These are phyloP conservation scores for Eilema caniola DNA, from an alignment of 2,888 invertebrate species.

Conservation along the genomic window DNA sequence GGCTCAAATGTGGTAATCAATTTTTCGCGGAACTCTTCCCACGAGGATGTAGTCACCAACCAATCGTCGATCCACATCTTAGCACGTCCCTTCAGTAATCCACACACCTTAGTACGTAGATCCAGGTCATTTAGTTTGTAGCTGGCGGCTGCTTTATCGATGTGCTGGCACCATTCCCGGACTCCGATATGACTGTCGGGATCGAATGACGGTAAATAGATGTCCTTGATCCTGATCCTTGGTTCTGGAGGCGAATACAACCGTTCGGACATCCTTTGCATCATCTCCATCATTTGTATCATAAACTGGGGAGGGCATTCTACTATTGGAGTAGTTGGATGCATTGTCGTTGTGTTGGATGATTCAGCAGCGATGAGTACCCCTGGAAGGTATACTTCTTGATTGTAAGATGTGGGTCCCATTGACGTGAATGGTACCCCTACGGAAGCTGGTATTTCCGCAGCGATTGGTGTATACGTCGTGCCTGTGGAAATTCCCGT, in stretches of 20 bases:
- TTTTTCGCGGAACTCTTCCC: constrained; percentile 37
- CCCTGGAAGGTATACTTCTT: constrained; percentile 13
- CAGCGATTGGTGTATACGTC: constrained; percentile 10
- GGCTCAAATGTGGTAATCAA: constrained; percentile 48
- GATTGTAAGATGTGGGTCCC: constrained; percentile 14
- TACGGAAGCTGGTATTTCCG: constrained; percentile 10
- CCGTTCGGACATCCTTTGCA: constrained; percentile 49
- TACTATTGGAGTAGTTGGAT: constrained; percentile 1
- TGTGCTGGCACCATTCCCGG: constrained; percentile 51
- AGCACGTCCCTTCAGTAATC: constrained; percentile 26
- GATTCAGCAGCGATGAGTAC: not conserved
- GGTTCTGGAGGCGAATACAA: constrained; percentile 14
- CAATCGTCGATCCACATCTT: constrained; percentile 52
- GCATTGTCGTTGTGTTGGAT: not conserved
- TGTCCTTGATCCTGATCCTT: constrained; percentile 45
- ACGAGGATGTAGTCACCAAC: constrained; percentile 47
- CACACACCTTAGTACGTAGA: constrained; percentile 48
- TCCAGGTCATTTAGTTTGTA: constrained; percentile 49
- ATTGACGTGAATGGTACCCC: constrained; percentile 8
- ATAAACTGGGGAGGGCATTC: constrained; percentile 23
- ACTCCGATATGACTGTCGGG: constrained; percentile 45
- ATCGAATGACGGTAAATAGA: constrained; percentile 50
- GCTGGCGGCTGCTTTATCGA: constrained; percentile 36
- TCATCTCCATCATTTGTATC: constrained; percentile 47
- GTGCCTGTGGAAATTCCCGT: constrained; percentile 7